Conservation (phyloP, 2,797 vertebrate genomes). For the Pyrocephalus nanus region DNA sequence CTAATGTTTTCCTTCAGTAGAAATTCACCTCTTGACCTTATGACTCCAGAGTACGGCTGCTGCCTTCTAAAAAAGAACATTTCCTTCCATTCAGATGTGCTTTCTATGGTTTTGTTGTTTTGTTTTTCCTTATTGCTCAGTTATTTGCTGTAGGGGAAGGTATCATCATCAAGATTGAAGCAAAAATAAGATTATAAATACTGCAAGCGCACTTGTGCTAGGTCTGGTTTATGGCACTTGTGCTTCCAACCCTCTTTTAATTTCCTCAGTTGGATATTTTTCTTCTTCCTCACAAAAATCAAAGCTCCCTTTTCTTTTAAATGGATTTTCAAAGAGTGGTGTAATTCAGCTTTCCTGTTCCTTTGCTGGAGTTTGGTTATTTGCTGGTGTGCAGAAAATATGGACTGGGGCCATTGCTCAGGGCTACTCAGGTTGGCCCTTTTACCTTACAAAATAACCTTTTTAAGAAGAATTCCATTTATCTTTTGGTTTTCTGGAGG, state of each 20-base stretch:
- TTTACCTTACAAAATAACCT: constrained; percentile 3
- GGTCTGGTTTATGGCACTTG: background rate
- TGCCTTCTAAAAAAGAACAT: constrained; percentile 62
- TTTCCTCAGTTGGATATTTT: constrained; percentile 21
- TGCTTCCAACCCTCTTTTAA: constrained; percentile 35
- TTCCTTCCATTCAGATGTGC: constrained; percentile 68
- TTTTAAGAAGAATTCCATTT: constrained; percentile 8
- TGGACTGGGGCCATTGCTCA: background rate
- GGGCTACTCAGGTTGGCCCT: background rate
- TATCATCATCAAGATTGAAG: constrained; percentile 3
- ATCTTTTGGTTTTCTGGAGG: background rate
- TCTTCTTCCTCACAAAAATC: constrained; percentile 15
- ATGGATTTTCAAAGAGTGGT: background rate
- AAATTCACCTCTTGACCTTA: constrained; percentile 70
- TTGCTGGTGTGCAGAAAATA: background rate
- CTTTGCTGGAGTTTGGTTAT: background rate
- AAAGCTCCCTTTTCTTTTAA: constrained; percentile 14
- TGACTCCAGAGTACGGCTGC: constrained; percentile 48
- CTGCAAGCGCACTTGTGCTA: background rate
- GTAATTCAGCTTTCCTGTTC: background rate
- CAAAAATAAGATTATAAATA: background rate
- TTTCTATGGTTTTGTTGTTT: constrained; percentile 39
- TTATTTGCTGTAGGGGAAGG: constrained; percentile 29
- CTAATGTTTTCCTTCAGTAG: constrained; percentile 68
- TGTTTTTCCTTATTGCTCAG: constrained; percentile 1